Percentiles rank a stretch among this genome's conserved stretches.
phyloP scores from a whole-genome alignment of 2,113 vertebrate genomes.

The Otocyon megalotis region DNA sequence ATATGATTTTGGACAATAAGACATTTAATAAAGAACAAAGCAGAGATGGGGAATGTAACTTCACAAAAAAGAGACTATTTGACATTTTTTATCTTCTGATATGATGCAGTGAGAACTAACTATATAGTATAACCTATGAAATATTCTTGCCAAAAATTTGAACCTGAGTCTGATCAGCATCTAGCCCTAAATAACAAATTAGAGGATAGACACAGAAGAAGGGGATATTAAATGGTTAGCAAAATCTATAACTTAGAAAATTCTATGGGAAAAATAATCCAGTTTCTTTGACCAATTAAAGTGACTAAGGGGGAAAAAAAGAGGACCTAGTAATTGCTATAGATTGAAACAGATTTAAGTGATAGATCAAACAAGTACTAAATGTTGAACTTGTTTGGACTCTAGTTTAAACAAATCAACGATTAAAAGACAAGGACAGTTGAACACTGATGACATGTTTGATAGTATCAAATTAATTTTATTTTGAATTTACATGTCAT shows the following conservation, averaged over 20 bases:
- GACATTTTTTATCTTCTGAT: background rate
- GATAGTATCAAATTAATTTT: constrained; percentile 1
- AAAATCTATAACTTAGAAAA: background rate
- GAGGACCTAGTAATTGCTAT: background rate
- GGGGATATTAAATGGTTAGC: background rate
- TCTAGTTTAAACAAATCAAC: background rate
- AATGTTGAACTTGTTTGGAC: background rate
- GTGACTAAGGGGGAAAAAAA: background rate
- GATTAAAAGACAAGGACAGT: background rate
- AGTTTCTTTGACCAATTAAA: background rate
- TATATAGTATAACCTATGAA: background rate
- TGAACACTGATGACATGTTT: background rate
- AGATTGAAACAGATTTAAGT: background rate
- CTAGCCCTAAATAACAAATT: background rate
- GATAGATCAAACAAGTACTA: background rate
- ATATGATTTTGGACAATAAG: background rate
- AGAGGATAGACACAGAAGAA: background rate
- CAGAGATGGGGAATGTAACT: background rate
- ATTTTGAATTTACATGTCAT: background rate
- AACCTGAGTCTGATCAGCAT: background rate
- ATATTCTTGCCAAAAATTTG: background rate
- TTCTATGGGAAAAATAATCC: background rate
- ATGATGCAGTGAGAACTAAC: background rate
- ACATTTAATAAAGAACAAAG: constrained; percentile 16
- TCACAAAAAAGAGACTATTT: background rate